Evolutionary conservation across 2,113 vertebrate species (phyloP).

Genomic region (Anolis sagrei): DNA sequence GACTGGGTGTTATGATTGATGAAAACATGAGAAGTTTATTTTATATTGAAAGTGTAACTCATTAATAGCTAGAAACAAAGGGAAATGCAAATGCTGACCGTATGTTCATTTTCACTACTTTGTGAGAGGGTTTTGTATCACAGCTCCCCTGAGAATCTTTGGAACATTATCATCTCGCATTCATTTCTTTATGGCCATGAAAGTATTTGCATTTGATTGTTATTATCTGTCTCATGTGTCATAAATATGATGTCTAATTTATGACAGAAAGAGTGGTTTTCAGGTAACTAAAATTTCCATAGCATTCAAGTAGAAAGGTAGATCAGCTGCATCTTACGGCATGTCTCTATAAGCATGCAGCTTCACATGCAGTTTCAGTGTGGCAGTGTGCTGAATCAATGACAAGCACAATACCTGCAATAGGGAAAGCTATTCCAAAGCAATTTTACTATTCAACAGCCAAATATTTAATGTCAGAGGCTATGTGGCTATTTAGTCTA

Average conservation of each 20-base stretch:
- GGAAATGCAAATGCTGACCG: neutral
- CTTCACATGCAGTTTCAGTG: neutral
- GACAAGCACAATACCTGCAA: neutral
- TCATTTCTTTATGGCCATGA: neutral
- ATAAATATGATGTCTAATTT: neutral
- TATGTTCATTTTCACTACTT: neutral
- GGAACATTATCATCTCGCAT: neutral
- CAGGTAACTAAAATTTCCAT: neutral
- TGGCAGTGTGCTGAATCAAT: neutral
- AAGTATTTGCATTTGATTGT: neutral
- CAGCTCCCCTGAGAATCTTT: neutral
- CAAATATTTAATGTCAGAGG: neutral
- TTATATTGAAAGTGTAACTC: neutral
- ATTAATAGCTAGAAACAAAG: neutral
- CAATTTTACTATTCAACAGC: neutral
- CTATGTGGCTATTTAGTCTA: no score
- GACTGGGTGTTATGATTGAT: neutral
- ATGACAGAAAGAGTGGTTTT: neutral
- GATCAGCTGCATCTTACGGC: neutral
- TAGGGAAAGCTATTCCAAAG: neutral
- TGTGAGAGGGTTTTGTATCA: neutral
- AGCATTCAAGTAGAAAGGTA: neutral
- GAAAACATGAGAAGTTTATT: neutral
- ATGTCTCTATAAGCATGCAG: no score
- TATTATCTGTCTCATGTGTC: neutral